Base-by-base conservation (phyloP, 1,140 invertebrate species). In the Atta cephalotes region DNA sequence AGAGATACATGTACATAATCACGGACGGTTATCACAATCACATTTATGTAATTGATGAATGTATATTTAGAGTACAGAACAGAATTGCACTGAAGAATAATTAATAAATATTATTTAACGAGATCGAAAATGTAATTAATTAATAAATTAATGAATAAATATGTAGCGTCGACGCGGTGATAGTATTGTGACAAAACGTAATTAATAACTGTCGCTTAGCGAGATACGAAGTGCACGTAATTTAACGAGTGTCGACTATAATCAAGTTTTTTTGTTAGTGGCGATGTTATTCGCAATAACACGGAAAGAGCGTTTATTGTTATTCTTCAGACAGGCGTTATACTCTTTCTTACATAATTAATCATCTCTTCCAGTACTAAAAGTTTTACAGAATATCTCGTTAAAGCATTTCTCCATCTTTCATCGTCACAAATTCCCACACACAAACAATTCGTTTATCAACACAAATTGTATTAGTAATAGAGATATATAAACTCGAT, bases 161-260 rank as follows among this genome's bases (percentile, higher is more conserved):
- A 79, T 79, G 62, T 49, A 79, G 62, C 60, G 76, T 21, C 62
- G 45, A 31, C 60, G 77, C 45, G 77, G 45, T 31, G 35, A 49
- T 79, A 65, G 60, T 65, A 79, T 79, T 49, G 60, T 66, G 77
- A 78, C 76, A 63, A 88, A 90, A 84, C 72, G 62, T 86, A 86
- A 91, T 91, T 91, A 90, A 90, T 90, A 87, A 90, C 84, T 88
- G 88, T 89, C 88, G 81, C 88, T 78, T 76, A 88, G 78, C 49
- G 80, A 78, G 76, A 65, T 85, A 62, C 63, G 62, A 82, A 58
- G 79, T 71, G 70, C 76, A 89, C 86, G 79, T 89, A 89, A 89
- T 89, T 89, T 79, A 58, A 88, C 63, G 76, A 77, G 65, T 63
- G 84, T 87, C 76, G 60, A 66, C 60, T 79, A 39, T 66, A 62